Percentiles rank a stretch among this genome's conserved stretches.
Conservation (phyloP, 2,797 vertebrate genomes). For the Vespertilio murinus region DNA sequence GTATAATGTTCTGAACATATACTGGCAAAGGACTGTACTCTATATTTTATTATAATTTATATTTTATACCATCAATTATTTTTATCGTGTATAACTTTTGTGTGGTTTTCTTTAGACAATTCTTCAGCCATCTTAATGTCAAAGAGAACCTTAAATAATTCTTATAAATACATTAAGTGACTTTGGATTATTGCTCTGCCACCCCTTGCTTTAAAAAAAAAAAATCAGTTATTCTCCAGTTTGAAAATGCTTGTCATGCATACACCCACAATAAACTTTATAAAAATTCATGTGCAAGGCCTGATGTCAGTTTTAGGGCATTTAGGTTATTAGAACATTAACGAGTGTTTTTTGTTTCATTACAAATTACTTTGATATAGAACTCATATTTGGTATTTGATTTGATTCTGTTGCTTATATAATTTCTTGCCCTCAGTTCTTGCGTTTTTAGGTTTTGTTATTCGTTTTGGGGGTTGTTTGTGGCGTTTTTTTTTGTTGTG, state of each 20-base stretch:
- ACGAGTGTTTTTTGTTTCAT: not conserved
- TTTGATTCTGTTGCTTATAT: not conserved
- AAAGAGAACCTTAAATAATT: conserved; percentile 22
- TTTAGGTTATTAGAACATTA: not conserved
- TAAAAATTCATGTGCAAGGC: not conserved
- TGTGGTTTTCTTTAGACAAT: conserved; percentile 29
- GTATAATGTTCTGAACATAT: not conserved
- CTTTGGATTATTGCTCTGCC: not conserved
- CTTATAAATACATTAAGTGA: conserved; percentile 22
- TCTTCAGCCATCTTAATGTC: not conserved
- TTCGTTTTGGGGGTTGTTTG: too few species aligned
- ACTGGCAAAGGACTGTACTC: not conserved
- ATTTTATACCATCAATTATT: conserved; percentile 23
- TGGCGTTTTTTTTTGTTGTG: too few species aligned
- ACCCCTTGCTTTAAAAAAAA: not conserved
- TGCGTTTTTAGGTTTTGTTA: conserved; percentile 19
- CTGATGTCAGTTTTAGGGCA: not conserved
- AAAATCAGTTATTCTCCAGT: not conserved
- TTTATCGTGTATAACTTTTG: not conserved
- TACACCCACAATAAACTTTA: not conserved
- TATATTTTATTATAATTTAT: conserved; percentile 6
- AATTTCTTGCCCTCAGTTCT: not conserved
- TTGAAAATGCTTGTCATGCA: not conserved
- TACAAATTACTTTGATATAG: not conserved
- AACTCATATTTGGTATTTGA: not conserved